Percentiles rank a stretch among this genome's conserved stretches.
Evolutionary conservation across 2,797 vertebrate species (phyloP).

Genomic region (Chloroceryle amazona): DNA sequence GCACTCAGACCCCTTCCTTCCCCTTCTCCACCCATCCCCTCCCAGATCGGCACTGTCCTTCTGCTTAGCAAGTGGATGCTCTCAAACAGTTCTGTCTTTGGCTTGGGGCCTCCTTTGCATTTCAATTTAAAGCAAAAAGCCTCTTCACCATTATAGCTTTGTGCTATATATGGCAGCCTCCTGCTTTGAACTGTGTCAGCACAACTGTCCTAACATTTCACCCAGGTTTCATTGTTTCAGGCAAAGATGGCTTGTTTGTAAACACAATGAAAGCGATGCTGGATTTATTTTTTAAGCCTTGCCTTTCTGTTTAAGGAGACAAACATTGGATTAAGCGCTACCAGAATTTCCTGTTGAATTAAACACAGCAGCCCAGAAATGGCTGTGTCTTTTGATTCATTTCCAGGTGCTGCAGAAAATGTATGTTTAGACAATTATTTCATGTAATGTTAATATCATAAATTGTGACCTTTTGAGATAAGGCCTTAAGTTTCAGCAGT

Average conservation of each 20-base stretch:
- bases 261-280: constrained; percentile 25
- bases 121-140: constrained; percentile 74
- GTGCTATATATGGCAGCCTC: constrained; percentile 66
- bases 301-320: constrained; percentile 34
- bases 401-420: constrained; percentile 53
- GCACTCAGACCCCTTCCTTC: constrained; percentile 54
- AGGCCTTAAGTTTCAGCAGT: background rate
- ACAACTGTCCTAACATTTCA: constrained; percentile 69
- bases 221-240: constrained; percentile 70
- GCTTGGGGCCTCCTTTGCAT: constrained; percentile 72
- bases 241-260: constrained; percentile 65
- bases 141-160: constrained; percentile 67
- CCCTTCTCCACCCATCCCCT: constrained; percentile 26
- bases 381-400: constrained; percentile 43
- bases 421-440: constrained; percentile 15
- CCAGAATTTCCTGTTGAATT: constrained; percentile 15
- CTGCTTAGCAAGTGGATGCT: constrained; percentile 74
- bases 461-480: background rate
- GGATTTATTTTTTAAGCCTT: constrained; percentile 54
- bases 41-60: constrained; percentile 60
- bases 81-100: constrained; percentile 72
- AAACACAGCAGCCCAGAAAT: background rate
- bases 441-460: background rate
- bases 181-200: constrained; percentile 69
- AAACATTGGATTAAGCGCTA: background rate